These are phyloP conservation scores for Hucho hucho DNA, from an alignment of 2,113 vertebrate genomes.

Conservation along the genomic window DNA sequence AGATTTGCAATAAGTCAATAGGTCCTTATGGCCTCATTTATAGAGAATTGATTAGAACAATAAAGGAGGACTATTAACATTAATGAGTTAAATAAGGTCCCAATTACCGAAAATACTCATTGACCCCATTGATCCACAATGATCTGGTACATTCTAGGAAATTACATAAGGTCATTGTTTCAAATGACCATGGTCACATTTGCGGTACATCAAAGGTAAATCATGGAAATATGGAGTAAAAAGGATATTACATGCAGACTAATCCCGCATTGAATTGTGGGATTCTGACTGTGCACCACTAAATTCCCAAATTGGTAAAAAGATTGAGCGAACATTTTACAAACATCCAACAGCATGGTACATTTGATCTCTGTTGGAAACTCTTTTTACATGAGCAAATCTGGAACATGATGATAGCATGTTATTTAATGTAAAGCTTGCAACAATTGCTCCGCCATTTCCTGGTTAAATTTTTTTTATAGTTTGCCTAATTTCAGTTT, in stretches of 20 bases:
- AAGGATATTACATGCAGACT: not conserved
- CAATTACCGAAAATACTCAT: not conserved
- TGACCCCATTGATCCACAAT: not conserved
- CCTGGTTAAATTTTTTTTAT: too few relatives aligned
- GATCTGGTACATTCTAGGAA: not conserved
- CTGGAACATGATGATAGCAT: not conserved
- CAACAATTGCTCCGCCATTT: too few relatives aligned
- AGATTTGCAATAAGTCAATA: constrained; percentile 19
- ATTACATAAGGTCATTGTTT: not conserved
- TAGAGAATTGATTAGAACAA: constrained; percentile 26
- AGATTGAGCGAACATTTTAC: not conserved
- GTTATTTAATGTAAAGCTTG: too few relatives aligned
- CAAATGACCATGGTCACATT: not conserved
- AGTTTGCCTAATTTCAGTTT: too few relatives aligned
- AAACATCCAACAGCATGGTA: not conserved
- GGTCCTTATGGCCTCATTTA: constrained; percentile 25
- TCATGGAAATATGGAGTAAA: not conserved
- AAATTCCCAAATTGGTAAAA: too few relatives aligned
- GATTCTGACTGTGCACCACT: too few relatives aligned
- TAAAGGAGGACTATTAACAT: constrained; percentile 17
- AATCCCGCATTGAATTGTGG: too few relatives aligned
- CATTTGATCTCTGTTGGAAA: not conserved
- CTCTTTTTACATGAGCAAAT: not conserved
- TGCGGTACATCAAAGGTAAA: not conserved
- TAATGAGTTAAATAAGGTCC: constrained; percentile 8